Evolutionary conservation across 2,888 invertebrate genomes (phyloP).

Genomic region (Chrysodeixis includens): DNA sequence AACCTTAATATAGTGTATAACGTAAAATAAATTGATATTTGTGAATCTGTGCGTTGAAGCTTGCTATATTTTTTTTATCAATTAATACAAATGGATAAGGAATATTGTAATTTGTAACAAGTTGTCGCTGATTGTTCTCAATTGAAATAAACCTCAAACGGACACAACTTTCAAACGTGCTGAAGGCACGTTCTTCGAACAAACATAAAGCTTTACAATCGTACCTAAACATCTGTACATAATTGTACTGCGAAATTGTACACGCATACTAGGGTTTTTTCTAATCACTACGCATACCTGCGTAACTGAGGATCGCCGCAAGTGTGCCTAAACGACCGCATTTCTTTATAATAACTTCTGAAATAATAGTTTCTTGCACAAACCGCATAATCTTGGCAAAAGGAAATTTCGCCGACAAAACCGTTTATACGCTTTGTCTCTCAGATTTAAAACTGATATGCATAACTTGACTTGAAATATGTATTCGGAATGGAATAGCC

Average conservation of each 20-base stretch:
- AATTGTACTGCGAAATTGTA: not conserved
- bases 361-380: not conserved
- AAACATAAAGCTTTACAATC: constrained; percentile 12
- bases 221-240: not conserved
- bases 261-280: not conserved
- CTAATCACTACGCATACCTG: constrained; percentile 4
- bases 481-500: constrained; percentile 15
- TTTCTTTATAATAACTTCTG: constrained; percentile 6
- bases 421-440: constrained; percentile 1
- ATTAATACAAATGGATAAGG: constrained; percentile 27
- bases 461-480: constrained; percentile 7
- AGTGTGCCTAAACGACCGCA: constrained; percentile 2
- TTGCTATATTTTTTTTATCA: constrained; percentile 14
- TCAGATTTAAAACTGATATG: constrained; percentile 3
- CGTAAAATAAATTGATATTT: constrained; percentile 14
- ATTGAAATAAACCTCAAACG: constrained; percentile 7
- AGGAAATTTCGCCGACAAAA: constrained; percentile 6
- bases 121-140: constrained; percentile 19
- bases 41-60: not conserved
- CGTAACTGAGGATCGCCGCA: not conserved
- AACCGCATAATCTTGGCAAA: constrained; percentile 6
- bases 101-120: constrained; percentile 34
- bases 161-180: constrained; percentile 20
- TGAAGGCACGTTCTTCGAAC: constrained; percentile 29
- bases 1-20: constrained; percentile 15